Evolutionary conservation across 2,113 vertebrate species (phyloP).

Genomic region (Callopanchax toddi): DNA sequence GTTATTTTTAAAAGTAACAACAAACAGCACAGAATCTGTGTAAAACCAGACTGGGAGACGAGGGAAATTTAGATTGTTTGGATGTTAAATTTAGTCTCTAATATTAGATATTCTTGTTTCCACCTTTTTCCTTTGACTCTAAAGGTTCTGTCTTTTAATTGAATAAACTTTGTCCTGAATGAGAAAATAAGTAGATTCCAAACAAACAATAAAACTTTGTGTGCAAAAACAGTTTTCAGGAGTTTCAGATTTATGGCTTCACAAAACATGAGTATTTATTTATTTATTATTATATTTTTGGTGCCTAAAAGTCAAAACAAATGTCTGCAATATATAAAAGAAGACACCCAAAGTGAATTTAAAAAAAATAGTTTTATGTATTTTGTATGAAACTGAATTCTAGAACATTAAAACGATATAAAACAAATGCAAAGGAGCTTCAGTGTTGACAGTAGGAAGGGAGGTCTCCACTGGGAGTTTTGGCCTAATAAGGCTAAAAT

Average conservation of each 20-base stretch:
- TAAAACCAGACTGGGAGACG: neutral
- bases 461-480: slow-evolving; percentile 44
- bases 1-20: neutral
- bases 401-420: neutral
- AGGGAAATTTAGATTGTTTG: too few relatives aligned
- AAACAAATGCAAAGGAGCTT: slow-evolving; percentile 28
- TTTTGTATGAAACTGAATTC: neutral
- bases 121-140: too few relatives aligned
- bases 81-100: too few relatives aligned
- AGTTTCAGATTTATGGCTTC: too few relatives aligned
- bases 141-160: too few relatives aligned
- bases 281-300: neutral
- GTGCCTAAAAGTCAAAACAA: neutral
- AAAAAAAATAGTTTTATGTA: neutral
- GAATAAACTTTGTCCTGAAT: too few relatives aligned
- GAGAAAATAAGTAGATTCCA: too few relatives aligned
- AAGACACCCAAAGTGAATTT: neutral
- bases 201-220: too few relatives aligned
- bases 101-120: too few relatives aligned
- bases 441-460: slow-evolving; percentile 34
- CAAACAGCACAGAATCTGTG: neutral
- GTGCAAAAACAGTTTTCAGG: too few relatives aligned
- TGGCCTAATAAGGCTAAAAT: slow-evolving; percentile 70
- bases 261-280: neutral
- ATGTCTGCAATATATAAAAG: neutral